A percentile compares a stretch with the other conserved stretches of the same genome.
Conservation (phyloP, 2,888 invertebrate genomes). For the Rutpela maculata region DNA sequence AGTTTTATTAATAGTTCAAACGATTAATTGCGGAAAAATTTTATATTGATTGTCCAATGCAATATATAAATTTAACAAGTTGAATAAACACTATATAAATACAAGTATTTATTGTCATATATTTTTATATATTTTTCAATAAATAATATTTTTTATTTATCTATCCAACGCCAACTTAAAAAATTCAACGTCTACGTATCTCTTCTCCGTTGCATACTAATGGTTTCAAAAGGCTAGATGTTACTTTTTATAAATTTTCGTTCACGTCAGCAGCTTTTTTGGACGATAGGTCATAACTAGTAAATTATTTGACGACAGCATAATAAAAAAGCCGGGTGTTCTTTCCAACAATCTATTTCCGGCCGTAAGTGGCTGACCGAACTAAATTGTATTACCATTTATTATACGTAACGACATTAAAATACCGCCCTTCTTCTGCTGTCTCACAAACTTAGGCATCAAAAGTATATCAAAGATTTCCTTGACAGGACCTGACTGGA, state of each 20-base stretch:
- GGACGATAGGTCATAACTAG: constrained; percentile 12
- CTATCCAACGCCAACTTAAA: too few relatives aligned
- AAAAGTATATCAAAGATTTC: constrained; percentile 15
- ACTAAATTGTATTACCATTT: constrained; percentile 29
- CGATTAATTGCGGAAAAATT: too few relatives aligned
- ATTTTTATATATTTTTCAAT: too few relatives aligned
- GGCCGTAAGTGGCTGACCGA: constrained; percentile 11
- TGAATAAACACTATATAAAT: too few relatives aligned
- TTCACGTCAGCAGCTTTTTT: background rate
- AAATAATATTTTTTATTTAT: too few relatives aligned
- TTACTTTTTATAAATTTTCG: background rate
- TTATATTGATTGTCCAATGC: too few relatives aligned
- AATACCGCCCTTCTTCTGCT: constrained; percentile 32
- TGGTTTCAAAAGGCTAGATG: background rate
- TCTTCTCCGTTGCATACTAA: background rate
- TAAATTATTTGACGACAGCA: constrained; percentile 5
- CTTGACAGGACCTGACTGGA: constrained; percentile 5
- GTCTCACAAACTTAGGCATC: constrained; percentile 12
- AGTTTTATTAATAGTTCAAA: too few relatives aligned
- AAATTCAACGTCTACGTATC: background rate
- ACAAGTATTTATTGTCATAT: too few relatives aligned
- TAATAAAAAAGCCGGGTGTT: constrained; percentile 25
- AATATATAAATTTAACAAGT: too few relatives aligned
- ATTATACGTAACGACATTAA: constrained; percentile 27
- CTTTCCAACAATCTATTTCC: constrained; percentile 13